Conservation (phyloP, 2,113 vertebrate genomes). For the Sylvietta virens region DNA sequence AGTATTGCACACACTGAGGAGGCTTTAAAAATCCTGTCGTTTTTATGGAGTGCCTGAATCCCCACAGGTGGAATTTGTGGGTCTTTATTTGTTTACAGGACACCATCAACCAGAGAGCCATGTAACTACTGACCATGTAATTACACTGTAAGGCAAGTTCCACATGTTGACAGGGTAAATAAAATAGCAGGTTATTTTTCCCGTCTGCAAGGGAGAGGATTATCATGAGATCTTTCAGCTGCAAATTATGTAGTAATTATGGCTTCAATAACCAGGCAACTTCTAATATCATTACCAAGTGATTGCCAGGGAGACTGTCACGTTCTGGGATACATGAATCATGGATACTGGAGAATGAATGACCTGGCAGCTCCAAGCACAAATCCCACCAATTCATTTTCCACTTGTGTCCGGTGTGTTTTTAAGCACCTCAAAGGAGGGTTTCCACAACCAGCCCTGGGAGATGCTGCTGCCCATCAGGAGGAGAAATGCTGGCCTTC, state of each 20-base stretch:
- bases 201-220: not conserved
- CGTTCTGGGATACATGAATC: not conserved
- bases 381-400: not conserved
- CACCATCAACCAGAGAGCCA: slow-evolving; percentile 5
- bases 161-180: slow-evolving; percentile 55
- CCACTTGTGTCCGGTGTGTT: not conserved
- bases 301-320: not conserved
- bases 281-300: not conserved
- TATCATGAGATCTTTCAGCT: slow-evolving; percentile 12
- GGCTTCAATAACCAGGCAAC: slow-evolving; percentile 14
- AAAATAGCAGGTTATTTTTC: slow-evolving; percentile 51
- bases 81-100: slow-evolving; percentile 43
- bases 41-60: slow-evolving; percentile 11
- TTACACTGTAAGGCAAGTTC: slow-evolving; percentile 51
- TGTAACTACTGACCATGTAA: slow-evolving; percentile 66
- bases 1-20: not conserved
- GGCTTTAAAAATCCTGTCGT: not conserved
- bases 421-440: not conserved
- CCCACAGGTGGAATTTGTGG: not conserved
- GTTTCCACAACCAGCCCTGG: not conserved
- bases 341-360: not conserved
- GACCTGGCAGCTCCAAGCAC: not conserved
- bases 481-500: not conserved
- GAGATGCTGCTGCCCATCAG: not conserved
- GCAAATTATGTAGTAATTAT: slow-evolving; percentile 32